These are phyloP conservation scores for Calonectris borealis DNA, from an alignment of 2,113 vertebrate species.

Conservation along the genomic window DNA sequence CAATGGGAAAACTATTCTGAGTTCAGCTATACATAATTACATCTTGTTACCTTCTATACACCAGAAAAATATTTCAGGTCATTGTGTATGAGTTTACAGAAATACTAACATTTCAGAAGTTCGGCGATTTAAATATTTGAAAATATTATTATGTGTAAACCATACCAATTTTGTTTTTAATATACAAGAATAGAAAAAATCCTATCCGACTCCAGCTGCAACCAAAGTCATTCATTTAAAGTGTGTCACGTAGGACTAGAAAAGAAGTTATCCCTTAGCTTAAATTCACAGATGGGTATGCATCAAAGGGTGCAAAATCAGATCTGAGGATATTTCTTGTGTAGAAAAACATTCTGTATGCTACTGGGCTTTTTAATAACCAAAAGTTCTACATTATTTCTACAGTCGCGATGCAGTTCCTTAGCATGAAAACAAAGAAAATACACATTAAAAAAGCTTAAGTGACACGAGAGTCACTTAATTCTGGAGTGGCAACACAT, in stretches of 20 bases:
- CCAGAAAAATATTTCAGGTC: background rate
- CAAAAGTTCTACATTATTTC: background rate
- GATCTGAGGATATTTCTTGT: background rate
- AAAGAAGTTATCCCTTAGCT: background rate
- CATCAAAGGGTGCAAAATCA: background rate
- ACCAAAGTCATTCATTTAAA: background rate
- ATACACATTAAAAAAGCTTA: background rate
- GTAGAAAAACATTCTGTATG: background rate
- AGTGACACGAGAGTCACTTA: background rate
- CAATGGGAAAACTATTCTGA: constrained; percentile 5
- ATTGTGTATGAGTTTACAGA: background rate
- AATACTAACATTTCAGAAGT: background rate
- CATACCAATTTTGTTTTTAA: background rate
- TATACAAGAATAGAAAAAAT: background rate
- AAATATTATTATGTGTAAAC: background rate
- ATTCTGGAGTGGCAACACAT: background rate
- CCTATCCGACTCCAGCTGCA: background rate
- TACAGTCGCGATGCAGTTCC: background rate
- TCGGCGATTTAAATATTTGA: background rate
- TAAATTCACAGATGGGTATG: background rate
- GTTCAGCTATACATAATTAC: background rate
- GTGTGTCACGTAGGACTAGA: rapidly evolving
- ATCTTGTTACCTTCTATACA: background rate
- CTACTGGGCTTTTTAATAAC: background rate
- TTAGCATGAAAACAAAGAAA: background rate